A percentile compares a stretch with the other conserved stretches of the same genome.
phyloP scores from a whole-genome alignment of 92 coral and sea anemone genomes.

The Heteractis magnifica region DNA sequence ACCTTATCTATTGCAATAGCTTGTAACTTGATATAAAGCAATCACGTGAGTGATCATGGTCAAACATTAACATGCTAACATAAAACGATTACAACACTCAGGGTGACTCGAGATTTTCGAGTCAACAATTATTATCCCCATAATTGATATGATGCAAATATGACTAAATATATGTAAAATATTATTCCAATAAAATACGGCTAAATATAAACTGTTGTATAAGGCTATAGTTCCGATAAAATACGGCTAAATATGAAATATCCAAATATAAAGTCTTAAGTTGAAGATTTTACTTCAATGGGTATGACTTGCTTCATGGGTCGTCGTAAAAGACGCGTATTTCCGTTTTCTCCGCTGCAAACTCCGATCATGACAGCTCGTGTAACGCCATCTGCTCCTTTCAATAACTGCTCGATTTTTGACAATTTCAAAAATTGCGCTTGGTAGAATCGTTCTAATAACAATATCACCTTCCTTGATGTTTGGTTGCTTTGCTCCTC shows the following conservation, averaged over 20 bases:
- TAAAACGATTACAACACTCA: too few species aligned
- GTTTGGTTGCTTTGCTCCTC: not conserved
- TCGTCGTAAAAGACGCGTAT: conserved; percentile 9
- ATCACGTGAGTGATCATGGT: too few species aligned
- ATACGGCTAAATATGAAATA: too few species aligned
- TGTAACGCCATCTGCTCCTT: conserved; percentile 39
- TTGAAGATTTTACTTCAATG: conserved; percentile 18
- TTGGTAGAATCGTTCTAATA: conserved; percentile 39
- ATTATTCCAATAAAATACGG: not conserved
- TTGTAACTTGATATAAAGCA: too few species aligned
- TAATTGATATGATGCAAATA: too few species aligned
- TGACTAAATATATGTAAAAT: too few species aligned
- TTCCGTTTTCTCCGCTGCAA: conserved; percentile 28
- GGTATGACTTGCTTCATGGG: conserved; percentile 1
- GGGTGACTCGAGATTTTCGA: too few species aligned
- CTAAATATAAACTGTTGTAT: too few species aligned
- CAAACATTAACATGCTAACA: too few species aligned
- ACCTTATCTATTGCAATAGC: too few species aligned
- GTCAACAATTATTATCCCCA: too few species aligned
- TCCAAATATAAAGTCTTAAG: not conserved
- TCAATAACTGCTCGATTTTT: conserved; percentile 42
- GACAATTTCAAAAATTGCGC: conserved; percentile 42
- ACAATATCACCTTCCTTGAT: conserved; percentile 41
- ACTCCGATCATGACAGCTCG: conserved; percentile 46
- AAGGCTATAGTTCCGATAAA: too few species aligned